Percentiles rank a stretch among this genome's conserved stretches.
These are phyloP conservation scores for Cephonodes hylas DNA, from an alignment of 2,888 invertebrate genomes.

Conservation along the genomic window DNA sequence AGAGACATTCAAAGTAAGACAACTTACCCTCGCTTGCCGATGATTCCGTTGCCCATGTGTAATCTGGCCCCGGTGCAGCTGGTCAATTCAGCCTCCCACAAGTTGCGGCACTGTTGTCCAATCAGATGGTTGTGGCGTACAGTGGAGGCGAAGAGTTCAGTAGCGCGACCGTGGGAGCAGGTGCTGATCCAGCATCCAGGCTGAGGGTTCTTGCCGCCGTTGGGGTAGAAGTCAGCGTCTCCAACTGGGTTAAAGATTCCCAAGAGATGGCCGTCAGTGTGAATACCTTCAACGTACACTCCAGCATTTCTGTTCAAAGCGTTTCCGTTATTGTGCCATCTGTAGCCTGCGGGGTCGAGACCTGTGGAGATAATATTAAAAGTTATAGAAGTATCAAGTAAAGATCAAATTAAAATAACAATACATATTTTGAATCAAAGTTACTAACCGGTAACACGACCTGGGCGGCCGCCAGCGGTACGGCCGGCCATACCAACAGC, in stretches of 20 bases:
- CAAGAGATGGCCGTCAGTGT: constrained; percentile 58
- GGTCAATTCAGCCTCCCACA: not conserved
- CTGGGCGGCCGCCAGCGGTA: constrained; percentile 36
- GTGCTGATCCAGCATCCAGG: constrained; percentile 1
- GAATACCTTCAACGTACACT: constrained; percentile 61
- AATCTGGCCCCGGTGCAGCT: constrained; percentile 16
- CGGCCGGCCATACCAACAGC: constrained; percentile 62
- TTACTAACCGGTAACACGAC: constrained; percentile 55
- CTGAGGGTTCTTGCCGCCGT: constrained; percentile 23
- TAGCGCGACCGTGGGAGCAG: constrained; percentile 4
- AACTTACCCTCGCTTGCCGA: constrained; percentile 48
- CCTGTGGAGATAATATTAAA: constrained; percentile 37
- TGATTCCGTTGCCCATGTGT: constrained; percentile 50
- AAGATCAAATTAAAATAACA: too few species aligned
- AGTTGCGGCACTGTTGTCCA: not conserved
- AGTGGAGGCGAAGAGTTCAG: not conserved
- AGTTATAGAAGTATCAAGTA: too few species aligned
- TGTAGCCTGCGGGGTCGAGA: constrained; percentile 63
- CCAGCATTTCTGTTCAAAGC: constrained; percentile 50
- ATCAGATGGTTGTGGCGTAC: not conserved
- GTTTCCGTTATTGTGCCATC: constrained; percentile 46
- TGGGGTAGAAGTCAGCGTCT: too few species aligned
- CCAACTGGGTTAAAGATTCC: constrained; percentile 56
- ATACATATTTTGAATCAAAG: too few species aligned
- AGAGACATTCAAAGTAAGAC: too few species aligned